Conservation (phyloP, 2,113 vertebrate genomes). For the Phyllopteryx taeniolatus region DNA sequence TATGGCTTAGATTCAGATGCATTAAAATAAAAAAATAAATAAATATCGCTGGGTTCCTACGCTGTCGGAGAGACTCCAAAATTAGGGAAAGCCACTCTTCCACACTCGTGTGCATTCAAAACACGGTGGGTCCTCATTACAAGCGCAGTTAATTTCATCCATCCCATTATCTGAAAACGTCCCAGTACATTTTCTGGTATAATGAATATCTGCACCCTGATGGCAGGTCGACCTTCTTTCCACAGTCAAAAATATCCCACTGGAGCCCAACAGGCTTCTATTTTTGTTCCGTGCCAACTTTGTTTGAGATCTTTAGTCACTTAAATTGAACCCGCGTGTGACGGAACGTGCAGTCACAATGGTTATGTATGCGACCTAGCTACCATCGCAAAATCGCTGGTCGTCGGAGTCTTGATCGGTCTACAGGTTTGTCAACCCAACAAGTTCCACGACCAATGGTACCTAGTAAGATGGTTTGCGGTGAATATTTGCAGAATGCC, state of each 20-base stretch:
- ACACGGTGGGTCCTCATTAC: background rate
- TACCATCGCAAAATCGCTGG: background rate
- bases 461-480: too few species aligned
- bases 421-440: background rate
- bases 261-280: conserved; percentile 49
- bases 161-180: conserved; percentile 53
- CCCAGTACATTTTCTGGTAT: conserved; percentile 52
- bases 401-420: background rate
- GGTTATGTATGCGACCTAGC: background rate
- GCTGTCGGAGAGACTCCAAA: too few species aligned
- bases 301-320: conserved; percentile 29
- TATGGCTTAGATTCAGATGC: conserved; percentile 4
- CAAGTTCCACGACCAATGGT: too few species aligned
- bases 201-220: conserved; percentile 54
- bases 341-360: background rate
- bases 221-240: conserved; percentile 60
- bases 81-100: background rate
- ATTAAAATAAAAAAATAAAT: background rate
- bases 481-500: too few species aligned
- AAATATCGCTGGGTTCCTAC: too few species aligned
- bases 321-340: conserved; percentile 6
- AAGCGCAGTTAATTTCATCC: background rate
- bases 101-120: background rate
- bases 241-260: conserved; percentile 47
- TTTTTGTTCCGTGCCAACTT: conserved; percentile 40